Conservation (phyloP, 2,797 vertebrate species). For the Neosilurus hyrtlii region DNA sequence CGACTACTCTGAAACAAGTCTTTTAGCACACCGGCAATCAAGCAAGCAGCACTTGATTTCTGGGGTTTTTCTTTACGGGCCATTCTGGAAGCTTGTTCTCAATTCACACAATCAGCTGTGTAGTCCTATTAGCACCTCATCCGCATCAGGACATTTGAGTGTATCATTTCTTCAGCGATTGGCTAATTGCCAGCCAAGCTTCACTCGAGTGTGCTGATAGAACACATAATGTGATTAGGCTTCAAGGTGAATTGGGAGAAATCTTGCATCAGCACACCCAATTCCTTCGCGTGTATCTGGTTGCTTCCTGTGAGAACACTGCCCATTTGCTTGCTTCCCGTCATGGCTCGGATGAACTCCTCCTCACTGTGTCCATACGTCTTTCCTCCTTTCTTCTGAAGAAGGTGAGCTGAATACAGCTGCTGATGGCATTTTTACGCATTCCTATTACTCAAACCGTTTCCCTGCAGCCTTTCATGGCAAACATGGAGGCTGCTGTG, state of each 20-base stretch:
- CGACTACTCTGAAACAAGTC: neutral
- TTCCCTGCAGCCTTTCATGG: conserved; percentile 19
- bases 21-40: neutral
- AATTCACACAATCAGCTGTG: neutral
- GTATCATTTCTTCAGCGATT: conserved; percentile 38
- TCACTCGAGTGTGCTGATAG: conserved; percentile 34
- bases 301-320: conserved; percentile 47
- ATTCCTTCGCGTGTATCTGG: conserved; percentile 41
- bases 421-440: conserved; percentile 1
- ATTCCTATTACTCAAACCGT: conserved; percentile 1
- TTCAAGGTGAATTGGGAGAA: conserved; percentile 46
- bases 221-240: conserved; percentile 45
- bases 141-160: conserved; percentile 33
- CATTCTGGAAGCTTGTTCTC: conserved; percentile 13
- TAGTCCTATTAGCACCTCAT: conserved; percentile 14
- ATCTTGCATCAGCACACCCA: conserved; percentile 46
- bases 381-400: conserved; percentile 13
- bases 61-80: conserved; percentile 5
- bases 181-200: conserved; percentile 41
- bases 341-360: conserved; percentile 40
- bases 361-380: conserved; percentile 16
- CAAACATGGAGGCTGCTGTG: neutral
- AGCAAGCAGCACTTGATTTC: neutral
- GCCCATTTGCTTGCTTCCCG: conserved; percentile 33
- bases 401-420: conserved; percentile 24